phyloP scores from a whole-genome alignment of 37 sponge, comb jelly and placozoan species.

The Agelas oroides region DNA sequence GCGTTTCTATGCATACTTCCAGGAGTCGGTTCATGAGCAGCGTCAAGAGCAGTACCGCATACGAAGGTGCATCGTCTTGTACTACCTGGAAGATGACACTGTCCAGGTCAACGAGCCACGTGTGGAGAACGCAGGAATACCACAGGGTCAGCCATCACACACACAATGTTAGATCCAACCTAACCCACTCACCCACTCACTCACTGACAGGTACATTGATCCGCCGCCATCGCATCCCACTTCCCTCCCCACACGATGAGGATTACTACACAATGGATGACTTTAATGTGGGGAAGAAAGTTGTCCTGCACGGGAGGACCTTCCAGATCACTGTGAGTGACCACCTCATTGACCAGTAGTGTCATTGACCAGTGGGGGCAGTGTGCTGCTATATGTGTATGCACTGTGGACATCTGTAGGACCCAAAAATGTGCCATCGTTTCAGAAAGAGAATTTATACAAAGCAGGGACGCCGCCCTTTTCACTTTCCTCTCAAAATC shows the following conservation, averaged over 20 bases:
- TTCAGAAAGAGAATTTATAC: too few relatives aligned
- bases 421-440: too few relatives aligned
- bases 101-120: constrained; percentile 90
- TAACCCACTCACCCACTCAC: too few relatives aligned
- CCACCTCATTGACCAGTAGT: too few relatives aligned
- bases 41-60: constrained; percentile 91
- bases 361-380: too few relatives aligned
- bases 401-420: too few relatives aligned
- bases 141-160: constrained; percentile 98
- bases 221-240: constrained; percentile 92
- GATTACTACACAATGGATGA: constrained; percentile 93
- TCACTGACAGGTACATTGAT: constrained; percentile 81
- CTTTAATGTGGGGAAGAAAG: constrained; percentile 88
- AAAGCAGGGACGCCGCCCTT: too few relatives aligned
- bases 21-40: constrained; percentile 95
- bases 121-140: constrained; percentile 94
- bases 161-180: too few relatives aligned
- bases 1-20: constrained; percentile 92
- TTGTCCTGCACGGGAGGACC: constrained; percentile 76
- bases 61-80: constrained; percentile 81
- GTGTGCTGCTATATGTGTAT: too few relatives aligned
- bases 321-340: constrained; percentile 89
- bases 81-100: constrained; percentile 99
- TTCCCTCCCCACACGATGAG: constrained; percentile 94
- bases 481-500: too few relatives aligned